phyloP scores from a whole-genome alignment of 2,113 vertebrate species.

The Gnathonemus longibarbis region DNA sequence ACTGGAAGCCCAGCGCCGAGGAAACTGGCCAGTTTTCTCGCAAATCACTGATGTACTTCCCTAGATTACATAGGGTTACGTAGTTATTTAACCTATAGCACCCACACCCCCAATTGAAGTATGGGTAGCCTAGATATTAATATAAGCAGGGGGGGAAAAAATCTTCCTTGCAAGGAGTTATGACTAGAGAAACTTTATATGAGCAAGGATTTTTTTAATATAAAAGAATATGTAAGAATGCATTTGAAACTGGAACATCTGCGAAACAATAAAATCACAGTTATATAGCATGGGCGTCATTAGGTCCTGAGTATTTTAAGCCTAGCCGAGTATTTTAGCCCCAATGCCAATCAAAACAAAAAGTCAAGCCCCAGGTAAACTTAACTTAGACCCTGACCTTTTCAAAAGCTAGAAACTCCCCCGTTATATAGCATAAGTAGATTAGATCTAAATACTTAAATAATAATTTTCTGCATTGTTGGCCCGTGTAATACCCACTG shows the following conservation, averaged over 20 bases:
- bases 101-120: neutral
- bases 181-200: neutral
- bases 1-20: neutral
- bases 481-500: neutral
- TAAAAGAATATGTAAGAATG: neutral
- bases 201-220: neutral
- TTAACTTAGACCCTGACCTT: no score
- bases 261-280: neutral
- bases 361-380: no score
- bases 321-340: no score
- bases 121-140: neutral
- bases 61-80: neutral
- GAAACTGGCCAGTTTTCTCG: neutral
- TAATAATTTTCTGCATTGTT: neutral
- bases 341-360: no score
- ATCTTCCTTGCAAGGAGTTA: neutral
- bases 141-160: neutral
- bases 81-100: neutral
- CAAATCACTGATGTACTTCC: neutral
- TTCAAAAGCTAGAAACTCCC: no score
- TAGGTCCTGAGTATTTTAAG: no score
- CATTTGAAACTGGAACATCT: neutral
- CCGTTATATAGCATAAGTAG: neutral
- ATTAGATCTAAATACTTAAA: neutral
- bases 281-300: neutral